Conservation (phyloP, 2,888 invertebrate species). For the Sipunculus nudus region DNA sequence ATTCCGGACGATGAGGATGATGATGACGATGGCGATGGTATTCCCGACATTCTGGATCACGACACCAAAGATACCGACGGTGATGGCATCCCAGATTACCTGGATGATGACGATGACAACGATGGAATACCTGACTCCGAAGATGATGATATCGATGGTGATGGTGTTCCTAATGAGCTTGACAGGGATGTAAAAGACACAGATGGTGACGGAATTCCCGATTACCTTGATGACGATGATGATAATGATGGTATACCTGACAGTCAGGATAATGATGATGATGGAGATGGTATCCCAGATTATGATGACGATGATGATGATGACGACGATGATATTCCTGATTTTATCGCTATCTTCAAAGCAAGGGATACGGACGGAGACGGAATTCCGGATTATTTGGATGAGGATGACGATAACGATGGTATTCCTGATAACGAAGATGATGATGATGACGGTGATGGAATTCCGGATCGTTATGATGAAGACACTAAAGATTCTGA, state of each 20-base stretch:
- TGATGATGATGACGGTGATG: slow-evolving; percentile 40
- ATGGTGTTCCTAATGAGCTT: slow-evolving; percentile 45
- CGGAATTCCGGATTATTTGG: slow-evolving; percentile 46
- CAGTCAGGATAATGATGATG: slow-evolving; percentile 48
- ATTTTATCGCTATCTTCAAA: slow-evolving; percentile 47
- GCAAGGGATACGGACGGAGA: slow-evolving; percentile 31
- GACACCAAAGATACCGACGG: slow-evolving; percentile 42
- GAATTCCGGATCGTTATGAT: slow-evolving; percentile 27
- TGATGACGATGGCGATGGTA: slow-evolving; percentile 53
- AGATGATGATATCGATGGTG: slow-evolving; percentile 51
- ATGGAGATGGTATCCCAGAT: slow-evolving; percentile 55
- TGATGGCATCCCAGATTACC: slow-evolving; percentile 55
- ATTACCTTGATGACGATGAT: slow-evolving; percentile 40
- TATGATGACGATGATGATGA: slow-evolving; percentile 45
- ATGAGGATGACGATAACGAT: slow-evolving; percentile 33
- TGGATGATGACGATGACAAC: slow-evolving; percentile 51
- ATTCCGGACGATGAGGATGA: slow-evolving; percentile 32
- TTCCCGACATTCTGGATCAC: slow-evolving; percentile 47
- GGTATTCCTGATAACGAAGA: slow-evolving; percentile 41
- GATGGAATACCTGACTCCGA: slow-evolving; percentile 46
- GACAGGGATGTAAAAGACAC: slow-evolving; percentile 42
- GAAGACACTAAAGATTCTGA: slow-evolving; percentile 28
- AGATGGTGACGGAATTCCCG: slow-evolving; percentile 57
- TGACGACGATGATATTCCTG: slow-evolving; percentile 51
- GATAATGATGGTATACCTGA: slow-evolving; percentile 47